A percentile compares a stretch with the other conserved stretches of the same genome.
Conservation (phyloP, 2,797 vertebrate species). For the Malurus splendens region DNA sequence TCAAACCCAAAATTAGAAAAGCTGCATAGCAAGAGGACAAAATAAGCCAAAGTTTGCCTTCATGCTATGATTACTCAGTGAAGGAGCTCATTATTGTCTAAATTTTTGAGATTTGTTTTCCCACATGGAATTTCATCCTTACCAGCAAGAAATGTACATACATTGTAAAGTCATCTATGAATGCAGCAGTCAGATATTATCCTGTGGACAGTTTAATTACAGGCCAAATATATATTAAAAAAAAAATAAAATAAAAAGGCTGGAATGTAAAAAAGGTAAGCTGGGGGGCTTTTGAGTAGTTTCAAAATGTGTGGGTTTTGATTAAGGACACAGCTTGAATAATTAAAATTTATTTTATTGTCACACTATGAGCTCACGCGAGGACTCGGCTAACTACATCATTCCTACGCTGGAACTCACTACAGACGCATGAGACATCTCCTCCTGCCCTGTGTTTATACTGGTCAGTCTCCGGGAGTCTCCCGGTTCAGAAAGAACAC, state of each 20-base stretch:
- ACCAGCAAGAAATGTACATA: neutral
- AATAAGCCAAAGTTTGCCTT: neutral
- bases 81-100: neutral
- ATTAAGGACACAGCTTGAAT: neutral
- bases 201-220: neutral
- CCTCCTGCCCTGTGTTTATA: accelerated
- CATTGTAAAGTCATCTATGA: neutral
- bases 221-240: neutral
- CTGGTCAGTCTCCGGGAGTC: neutral
- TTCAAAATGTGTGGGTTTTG: neutral
- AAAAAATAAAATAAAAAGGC: neutral
- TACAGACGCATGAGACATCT: accelerated
- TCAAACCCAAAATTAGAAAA: neutral
- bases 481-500: no score
- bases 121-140: neutral
- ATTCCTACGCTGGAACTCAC: neutral
- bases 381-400: accelerated
- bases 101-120: neutral
- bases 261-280: neutral
- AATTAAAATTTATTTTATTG: neutral
- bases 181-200: neutral
- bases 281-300: neutral
- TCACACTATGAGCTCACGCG: accelerated
- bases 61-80: neutral
- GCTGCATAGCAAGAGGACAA: neutral